phyloP scores from a whole-genome alignment of 2,113 vertebrate genomes.

The Hyperoodon ampullatus region DNA sequence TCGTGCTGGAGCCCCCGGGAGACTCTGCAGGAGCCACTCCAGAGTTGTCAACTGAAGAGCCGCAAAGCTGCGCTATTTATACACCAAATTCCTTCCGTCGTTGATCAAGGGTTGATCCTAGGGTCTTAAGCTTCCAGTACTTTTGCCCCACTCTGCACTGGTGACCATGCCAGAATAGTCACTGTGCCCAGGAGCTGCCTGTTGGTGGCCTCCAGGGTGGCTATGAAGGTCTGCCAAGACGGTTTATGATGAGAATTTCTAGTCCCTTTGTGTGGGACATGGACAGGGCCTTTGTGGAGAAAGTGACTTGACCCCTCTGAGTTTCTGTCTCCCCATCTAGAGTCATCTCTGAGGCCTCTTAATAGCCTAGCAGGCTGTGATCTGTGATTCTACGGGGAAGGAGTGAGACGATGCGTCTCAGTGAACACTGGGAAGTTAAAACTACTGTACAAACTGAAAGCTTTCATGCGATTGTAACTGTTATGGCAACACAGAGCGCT shows the following conservation, averaged over 20 bases:
- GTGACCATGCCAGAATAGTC: not conserved
- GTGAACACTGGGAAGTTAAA: not conserved
- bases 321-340: not conserved
- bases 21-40: not conserved
- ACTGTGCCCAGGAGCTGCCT: not conserved
- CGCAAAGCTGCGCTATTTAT: not conserved
- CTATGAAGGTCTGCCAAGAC: not conserved
- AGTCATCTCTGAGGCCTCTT: not conserved
- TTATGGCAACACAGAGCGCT: fast-evolving
- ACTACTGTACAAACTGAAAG: not conserved
- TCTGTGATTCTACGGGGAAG: not conserved
- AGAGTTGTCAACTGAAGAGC: not conserved
- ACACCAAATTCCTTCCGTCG: not conserved
- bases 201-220: not conserved
- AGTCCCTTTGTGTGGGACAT: not conserved
- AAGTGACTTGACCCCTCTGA: not conserved
- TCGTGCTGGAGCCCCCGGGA: not conserved
- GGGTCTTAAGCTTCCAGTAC: not conserved
- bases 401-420: not conserved
- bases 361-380: not conserved
- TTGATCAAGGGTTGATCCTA: not conserved
- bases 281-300: not conserved
- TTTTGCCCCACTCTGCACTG: not conserved
- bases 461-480: not conserved
- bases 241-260: not conserved